Evolutionary conservation across 2,888 invertebrate genomes (phyloP), one percentile per base, ranked within the genome.

Genomic region (Thera britannica): DNA sequence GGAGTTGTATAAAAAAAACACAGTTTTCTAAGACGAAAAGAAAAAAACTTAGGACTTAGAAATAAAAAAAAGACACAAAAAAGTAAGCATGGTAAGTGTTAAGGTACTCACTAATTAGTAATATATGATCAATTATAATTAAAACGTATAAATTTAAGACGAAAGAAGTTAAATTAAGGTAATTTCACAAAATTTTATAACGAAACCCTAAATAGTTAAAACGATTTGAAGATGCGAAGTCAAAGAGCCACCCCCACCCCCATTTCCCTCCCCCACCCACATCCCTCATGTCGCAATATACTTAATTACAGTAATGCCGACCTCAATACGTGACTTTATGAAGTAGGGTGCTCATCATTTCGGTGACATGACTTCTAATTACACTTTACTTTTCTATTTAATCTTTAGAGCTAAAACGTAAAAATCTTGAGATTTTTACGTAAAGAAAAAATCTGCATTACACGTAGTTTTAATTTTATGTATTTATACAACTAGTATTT

Each of bases 271-370:
- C 82, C 73, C 62, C 72, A 65, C 62, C 54, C 61, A 69, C 63
- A 57, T 66, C 58, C 72, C 62, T 70, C 68, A 67, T 83, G 84
- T 83, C 86, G 89, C 86, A 87, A 88, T 90, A 89, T 88, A 90
- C 90, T 89, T 90, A 90, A 91, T 91, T 91, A 90, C 89, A 82
- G 84, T 88, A 89, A 90, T 89, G 81, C 84, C 80, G 79, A 84
- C 87, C 87, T 84, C 85, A 86, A 87, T 89, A 88, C 88, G 87
- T 87, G 88, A 82, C 79, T 81, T 76, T 79, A 78, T 72, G 67
- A 65, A 63, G 75, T 83, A 82, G 80, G 83, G 81, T 83, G 79
- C 35, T 68, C 63, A 74, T 71, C 56, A 58, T 62, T 67, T 75
- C 66, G 68, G 62, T 5, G 11, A 9, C n/a, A 54, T 44, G 46